Evolutionary conservation across 2,888 invertebrate species (phyloP), one percentile per base, ranked within the genome.

Genomic region (Clepsis dumicolana): DNA sequence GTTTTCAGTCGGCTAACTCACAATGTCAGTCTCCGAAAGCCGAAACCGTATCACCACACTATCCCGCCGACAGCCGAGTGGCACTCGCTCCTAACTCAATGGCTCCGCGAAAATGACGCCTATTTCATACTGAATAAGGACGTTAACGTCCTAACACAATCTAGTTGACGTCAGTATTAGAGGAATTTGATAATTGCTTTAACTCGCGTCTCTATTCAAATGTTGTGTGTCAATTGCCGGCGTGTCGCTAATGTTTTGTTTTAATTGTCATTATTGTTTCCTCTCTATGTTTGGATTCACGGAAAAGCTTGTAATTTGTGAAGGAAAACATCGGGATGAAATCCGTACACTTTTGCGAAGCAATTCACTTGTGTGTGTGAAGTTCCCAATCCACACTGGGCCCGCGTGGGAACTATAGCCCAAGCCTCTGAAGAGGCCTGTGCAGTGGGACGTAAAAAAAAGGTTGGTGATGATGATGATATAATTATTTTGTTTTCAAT

Each of bases 71-170:
- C 63, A 44, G 56, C 62, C 54, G 63, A 63, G 50, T 63, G 63
- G 61, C 54, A 62, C 48, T 48, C 52, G 21, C 48, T 64, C 35
- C 24, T n/a, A 59, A 29, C 53, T 63, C 18, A 54, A 41, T 52
- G 41, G 52, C 52, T 50, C 29, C 62, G 53, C 70, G 57, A 66
- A 70, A 72, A 69, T 75, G 70, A 75, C 69, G 53, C 70, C 71
- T 71, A 73, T 72, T 70, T 29, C 61, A 63, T 70, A 68, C 61
- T n/a, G 69, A 60, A 72, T 72, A 72, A 68, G 61, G 64, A 62
- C 62, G 57, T 41, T 16, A n/a, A 48, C 50, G 27, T 48, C 44
- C 53, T 53, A 38, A 61, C 60, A 38, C 65, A 16, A 44, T 24
- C 25, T 18, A 35, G 12, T 21, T 16, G 35, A 25, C 32, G 3